phyloP scores from a whole-genome alignment of 35 echinoderm and acorn worm genomes.

The Amphiura filiformis region DNA sequence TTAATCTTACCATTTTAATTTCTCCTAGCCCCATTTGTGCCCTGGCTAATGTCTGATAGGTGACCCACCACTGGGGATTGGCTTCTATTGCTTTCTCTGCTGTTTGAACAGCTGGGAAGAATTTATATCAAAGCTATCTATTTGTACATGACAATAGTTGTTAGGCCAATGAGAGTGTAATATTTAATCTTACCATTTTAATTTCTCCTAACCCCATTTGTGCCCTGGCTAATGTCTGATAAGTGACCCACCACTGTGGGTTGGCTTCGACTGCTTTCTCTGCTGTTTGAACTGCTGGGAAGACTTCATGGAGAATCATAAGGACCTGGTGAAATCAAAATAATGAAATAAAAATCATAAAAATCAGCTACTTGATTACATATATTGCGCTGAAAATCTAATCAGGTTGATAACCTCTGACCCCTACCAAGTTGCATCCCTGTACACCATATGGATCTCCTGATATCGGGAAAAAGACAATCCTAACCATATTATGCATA shows the following conservation, averaged over 20 bases:
- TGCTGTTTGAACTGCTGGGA: slow-evolving; percentile 82
- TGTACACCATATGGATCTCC: not conserved
- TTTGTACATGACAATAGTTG: not conserved
- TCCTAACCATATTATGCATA: not conserved
- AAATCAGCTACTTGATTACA: not conserved
- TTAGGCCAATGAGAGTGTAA: no score
- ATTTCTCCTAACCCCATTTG: slow-evolving; percentile 83
- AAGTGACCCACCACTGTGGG: slow-evolving; percentile 40
- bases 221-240: slow-evolving; percentile 78
- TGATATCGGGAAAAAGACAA: not conserved
- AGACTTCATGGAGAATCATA: slow-evolving; percentile 76
- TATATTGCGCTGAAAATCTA: no score
- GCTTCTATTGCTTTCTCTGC: slow-evolving; percentile 44
- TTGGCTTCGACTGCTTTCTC: slow-evolving; percentile 41
- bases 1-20: slow-evolving; percentile 55
- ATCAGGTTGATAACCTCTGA: no score
- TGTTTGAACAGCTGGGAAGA: not conserved
- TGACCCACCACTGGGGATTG: not conserved
- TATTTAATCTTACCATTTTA: no score
- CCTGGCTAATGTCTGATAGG: not conserved
- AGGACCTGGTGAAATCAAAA: no score
- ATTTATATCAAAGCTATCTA: not conserved
- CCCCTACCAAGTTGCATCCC: not conserved
- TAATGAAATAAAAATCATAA: not conserved
- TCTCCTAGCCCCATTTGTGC: slow-evolving; percentile 73